These are phyloP conservation scores for Acronicta psi DNA, from an alignment of 2,888 invertebrate species.

Conservation along the genomic window DNA sequence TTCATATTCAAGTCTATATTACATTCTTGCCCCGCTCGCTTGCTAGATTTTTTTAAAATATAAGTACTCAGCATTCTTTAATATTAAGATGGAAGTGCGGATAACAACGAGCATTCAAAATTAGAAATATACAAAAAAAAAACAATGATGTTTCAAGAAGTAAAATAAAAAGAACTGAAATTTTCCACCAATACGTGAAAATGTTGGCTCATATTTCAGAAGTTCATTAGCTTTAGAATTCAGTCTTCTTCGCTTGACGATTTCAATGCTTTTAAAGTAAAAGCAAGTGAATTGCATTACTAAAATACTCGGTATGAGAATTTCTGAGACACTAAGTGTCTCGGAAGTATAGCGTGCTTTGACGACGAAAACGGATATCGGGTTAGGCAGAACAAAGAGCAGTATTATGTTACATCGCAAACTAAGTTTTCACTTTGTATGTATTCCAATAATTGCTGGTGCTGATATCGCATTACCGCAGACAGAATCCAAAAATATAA, in stretches of 20 bases:
- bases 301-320: conserved; percentile 50
- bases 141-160: no score
- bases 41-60: no score
- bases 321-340: conserved; percentile 55
- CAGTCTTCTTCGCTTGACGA: conserved; percentile 40
- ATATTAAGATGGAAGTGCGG: no score
- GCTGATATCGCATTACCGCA: conserved; percentile 35
- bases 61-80: no score
- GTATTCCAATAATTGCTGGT: conserved; percentile 47
- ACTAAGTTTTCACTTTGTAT: conserved; percentile 52
- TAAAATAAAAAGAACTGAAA: conserved; percentile 4
- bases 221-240: conserved; percentile 45
- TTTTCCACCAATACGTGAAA: conserved; percentile 31
- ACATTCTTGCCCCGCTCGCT: no score
- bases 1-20: no score
- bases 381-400: conserved; percentile 59
- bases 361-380: conserved; percentile 63
- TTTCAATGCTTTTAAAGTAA: conserved; percentile 55
- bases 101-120: no score
- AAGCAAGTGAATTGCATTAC: conserved; percentile 54
- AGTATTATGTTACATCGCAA: conserved; percentile 46
- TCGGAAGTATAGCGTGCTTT: conserved; percentile 50
- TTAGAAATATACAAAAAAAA: no score
- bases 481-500: conserved; percentile 9
- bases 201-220: conserved; percentile 44